phyloP scores from a whole-genome alignment of 2,113 vertebrate species.

The Protobothrops mucrosquamatus region DNA sequence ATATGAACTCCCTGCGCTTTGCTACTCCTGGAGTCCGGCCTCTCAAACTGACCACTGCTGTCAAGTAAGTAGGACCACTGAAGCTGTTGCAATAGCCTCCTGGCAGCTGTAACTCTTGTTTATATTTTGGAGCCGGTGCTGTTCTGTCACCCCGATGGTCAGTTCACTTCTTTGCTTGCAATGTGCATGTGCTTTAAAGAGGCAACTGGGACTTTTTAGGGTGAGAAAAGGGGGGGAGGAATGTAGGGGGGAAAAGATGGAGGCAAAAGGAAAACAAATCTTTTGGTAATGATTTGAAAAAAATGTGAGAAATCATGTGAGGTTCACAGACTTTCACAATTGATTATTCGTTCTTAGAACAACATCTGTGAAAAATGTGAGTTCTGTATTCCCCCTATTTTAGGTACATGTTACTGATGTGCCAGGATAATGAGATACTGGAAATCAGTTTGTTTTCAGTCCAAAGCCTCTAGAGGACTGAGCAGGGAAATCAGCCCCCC shows the following conservation, averaged over 20 bases:
- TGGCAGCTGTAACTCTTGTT: not conserved
- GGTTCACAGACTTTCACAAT: not conserved
- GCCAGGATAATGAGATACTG: not conserved
- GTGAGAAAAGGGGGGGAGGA: not conserved
- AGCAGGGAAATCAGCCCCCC: not conserved
- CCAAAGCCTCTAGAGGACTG: not conserved
- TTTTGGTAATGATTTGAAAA: not conserved
- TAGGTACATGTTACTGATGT: not conserved
- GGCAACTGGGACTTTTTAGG: not conserved
- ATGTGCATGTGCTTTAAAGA: not conserved
- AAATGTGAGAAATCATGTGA: not conserved
- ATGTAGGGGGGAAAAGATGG: not conserved
- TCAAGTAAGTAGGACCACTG: slow-evolving; percentile 71
- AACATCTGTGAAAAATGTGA: not conserved
- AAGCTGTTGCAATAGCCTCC: not conserved
- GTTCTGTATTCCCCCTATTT: not conserved
- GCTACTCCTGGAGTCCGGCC: slow-evolving; percentile 96
- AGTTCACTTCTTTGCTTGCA: not conserved
- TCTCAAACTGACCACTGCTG: slow-evolving; percentile 84
- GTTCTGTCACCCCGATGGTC: not conserved
- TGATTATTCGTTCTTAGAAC: not conserved
- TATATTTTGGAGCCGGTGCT: not conserved
- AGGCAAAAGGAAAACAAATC: not conserved
- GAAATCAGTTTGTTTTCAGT: not conserved
- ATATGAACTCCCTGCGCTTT: slow-evolving; percentile 94